These are phyloP conservation scores for Nomia melanderi DNA, from an alignment of 1,140 invertebrate genomes.

Conservation along the genomic window DNA sequence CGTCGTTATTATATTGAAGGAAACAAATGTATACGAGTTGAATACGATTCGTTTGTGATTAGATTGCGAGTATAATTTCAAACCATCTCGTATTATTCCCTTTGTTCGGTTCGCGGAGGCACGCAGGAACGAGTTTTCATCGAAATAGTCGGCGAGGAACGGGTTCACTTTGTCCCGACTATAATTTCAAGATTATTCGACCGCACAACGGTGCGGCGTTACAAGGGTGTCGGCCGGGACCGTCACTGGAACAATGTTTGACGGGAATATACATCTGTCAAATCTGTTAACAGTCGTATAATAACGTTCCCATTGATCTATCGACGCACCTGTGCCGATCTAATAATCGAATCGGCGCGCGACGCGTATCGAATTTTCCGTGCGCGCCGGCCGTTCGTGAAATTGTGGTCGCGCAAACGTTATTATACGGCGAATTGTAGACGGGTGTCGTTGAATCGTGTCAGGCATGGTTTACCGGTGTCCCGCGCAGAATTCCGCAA, in stretches of 20 bases:
- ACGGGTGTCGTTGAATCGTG: neutral
- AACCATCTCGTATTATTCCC: too few species aligned
- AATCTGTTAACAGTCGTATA: slow-evolving; percentile 4
- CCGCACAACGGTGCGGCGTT: neutral
- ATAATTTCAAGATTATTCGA: slow-evolving; percentile 4
- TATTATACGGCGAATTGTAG: neutral
- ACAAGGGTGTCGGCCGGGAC: neutral
- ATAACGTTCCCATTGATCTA: slow-evolving; percentile 25
- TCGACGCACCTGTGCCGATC: neutral
- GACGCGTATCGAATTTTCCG: slow-evolving; percentile 25
- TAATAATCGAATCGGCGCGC: slow-evolving; percentile 17
- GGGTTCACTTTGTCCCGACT: neutral
- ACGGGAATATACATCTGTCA: slow-evolving; percentile 6
- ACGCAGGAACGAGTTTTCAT: too few species aligned
- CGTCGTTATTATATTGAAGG: too few species aligned
- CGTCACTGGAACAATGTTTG: neutral
- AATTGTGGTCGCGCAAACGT: neutral
- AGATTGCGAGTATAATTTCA: too few species aligned
- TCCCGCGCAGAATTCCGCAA: neutral
- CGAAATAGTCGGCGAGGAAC: neutral
- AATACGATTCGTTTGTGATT: too few species aligned
- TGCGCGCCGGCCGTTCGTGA: neutral
- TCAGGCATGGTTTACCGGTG: neutral
- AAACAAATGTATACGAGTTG: too few species aligned
- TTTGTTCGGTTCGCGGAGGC: too few species aligned